Percentiles rank a stretch among this genome's conserved stretches.
These are phyloP conservation scores for Drosophila parabipectinata DNA, from an alignment of 1,140 invertebrate genomes.

Conservation along the genomic window DNA sequence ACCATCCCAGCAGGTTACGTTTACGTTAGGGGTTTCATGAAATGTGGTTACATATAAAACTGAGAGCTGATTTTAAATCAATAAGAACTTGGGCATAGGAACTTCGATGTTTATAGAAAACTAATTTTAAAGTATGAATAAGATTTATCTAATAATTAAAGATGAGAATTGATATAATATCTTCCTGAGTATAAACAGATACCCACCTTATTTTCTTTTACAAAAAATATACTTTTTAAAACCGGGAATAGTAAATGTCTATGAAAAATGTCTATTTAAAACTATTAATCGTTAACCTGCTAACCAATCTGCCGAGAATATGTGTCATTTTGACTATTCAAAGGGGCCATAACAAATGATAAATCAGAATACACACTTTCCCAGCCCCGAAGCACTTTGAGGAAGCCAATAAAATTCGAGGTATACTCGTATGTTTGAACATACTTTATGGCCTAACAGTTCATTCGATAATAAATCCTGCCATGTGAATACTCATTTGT, in stretches of 20 bases:
- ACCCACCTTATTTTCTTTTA: too few species aligned
- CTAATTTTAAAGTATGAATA: too few species aligned
- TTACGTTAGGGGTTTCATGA: background rate
- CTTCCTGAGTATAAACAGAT: too few species aligned
- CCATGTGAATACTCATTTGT: constrained; percentile 37
- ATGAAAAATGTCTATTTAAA: background rate
- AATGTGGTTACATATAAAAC: too few species aligned
- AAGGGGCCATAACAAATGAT: constrained; percentile 13
- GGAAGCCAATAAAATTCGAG: background rate
- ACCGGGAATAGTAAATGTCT: too few species aligned
- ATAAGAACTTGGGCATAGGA: background rate
- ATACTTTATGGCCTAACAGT: constrained; percentile 44
- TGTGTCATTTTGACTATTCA: constrained; percentile 6
- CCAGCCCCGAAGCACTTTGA: constrained; percentile 8
- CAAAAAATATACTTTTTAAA: too few species aligned
- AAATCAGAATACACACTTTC: constrained; percentile 29
- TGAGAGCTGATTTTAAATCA: too few species aligned
- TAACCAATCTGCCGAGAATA: background rate
- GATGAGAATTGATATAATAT: too few species aligned
- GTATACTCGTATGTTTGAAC: constrained; percentile 22
- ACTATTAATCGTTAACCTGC: background rate
- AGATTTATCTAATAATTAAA: too few species aligned
- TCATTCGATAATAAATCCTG: constrained; percentile 35
- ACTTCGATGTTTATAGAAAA: too few species aligned
- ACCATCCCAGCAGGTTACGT: constrained; percentile 1